Conservation (phyloP, 2,888 invertebrate species). For the Cephus sareptanus region DNA sequence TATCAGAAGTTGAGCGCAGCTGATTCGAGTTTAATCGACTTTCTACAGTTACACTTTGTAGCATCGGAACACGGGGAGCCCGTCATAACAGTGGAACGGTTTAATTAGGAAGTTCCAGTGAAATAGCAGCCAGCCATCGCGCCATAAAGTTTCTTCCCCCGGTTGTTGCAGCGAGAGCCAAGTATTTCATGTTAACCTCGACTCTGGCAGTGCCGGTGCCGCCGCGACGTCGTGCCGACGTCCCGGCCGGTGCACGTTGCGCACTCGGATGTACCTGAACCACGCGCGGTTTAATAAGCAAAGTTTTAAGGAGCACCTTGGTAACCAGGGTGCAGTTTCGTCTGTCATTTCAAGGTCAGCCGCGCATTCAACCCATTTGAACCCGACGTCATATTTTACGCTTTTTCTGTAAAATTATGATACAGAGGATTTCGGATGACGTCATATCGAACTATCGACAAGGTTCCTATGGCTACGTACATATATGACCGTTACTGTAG, state of each 20-base stretch:
- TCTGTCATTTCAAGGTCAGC: conserved; percentile 22
- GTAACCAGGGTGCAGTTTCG: conserved; percentile 21
- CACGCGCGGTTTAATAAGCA: conserved; percentile 44
- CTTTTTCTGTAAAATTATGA: too few relatives aligned
- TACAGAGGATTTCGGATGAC: too few relatives aligned
- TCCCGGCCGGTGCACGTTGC: conserved; percentile 19
- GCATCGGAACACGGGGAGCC: conserved; percentile 22
- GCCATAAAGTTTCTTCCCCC: conserved; percentile 36
- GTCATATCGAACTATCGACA: too few relatives aligned
- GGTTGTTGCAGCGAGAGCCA: conserved; percentile 41
- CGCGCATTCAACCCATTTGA: conserved; percentile 3
- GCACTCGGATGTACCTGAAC: conserved; percentile 36
- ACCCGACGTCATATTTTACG: too few relatives aligned
- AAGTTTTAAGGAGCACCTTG: conserved; percentile 40
- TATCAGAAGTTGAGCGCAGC: conserved; percentile 13
- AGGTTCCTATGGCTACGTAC: too few relatives aligned
- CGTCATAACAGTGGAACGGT: conserved; percentile 36
- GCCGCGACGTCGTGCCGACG: conserved; percentile 6
- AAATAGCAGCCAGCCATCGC: conserved; percentile 37
- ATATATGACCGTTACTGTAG: too few relatives aligned
- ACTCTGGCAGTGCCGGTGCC: conserved; percentile 17
- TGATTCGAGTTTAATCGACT: conserved; percentile 31
- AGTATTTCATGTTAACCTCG: conserved; percentile 43
- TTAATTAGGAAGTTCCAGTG: conserved; percentile 44
- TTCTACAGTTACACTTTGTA: conserved; percentile 28